These are phyloP conservation scores for Philhelius pedissequus DNA, from an alignment of 2,888 invertebrate genomes.

Conservation along the genomic window DNA sequence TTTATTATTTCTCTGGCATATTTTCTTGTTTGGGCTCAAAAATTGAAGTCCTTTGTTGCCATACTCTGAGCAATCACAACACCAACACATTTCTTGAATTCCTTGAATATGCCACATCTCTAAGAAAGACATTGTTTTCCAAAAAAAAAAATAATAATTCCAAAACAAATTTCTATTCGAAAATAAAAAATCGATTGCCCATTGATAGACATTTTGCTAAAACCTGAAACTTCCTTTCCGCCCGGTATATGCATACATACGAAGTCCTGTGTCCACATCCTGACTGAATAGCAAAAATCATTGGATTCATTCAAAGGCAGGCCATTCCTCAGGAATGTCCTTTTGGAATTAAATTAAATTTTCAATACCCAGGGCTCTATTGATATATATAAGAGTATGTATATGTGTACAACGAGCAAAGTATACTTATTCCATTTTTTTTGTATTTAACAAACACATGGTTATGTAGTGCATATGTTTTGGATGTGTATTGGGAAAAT, in stretches of 20 bases:
- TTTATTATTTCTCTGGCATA: background rate
- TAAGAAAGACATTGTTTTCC: background rate
- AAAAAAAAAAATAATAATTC: background rate
- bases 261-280: background rate
- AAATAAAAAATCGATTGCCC: conserved; percentile 24
- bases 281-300: conserved; percentile 15
- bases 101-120: background rate
- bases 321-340: conserved; percentile 20
- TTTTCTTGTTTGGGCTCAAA: background rate
- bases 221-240: too few species aligned
- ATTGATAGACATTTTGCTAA: background rate
- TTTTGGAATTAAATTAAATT: conserved; percentile 59
- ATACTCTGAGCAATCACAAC: background rate
- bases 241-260: too few species aligned
- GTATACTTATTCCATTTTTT: background rate
- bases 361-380: conserved; percentile 4
- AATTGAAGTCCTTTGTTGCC: background rate
- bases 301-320: conserved; percentile 42
- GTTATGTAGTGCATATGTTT: background rate
- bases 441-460: background rate
- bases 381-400: background rate
- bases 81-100: background rate
- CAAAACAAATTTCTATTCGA: background rate
- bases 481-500: background rate
- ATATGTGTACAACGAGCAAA: background rate